Conservation (phyloP, 2,888 invertebrate genomes). For the Melanophora roralis region DNA sequence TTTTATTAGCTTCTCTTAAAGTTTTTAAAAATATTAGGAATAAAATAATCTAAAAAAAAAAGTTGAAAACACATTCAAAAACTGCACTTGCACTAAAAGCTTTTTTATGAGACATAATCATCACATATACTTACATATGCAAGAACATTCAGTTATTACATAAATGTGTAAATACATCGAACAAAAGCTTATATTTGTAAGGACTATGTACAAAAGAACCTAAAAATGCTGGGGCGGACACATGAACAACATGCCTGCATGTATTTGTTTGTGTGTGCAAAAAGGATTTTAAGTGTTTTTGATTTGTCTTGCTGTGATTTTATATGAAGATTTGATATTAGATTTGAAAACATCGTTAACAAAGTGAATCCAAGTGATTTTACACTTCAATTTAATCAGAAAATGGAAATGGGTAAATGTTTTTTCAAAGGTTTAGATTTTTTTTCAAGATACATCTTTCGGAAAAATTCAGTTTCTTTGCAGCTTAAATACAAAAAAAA, state of each 20-base stretch:
- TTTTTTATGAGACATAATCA: background rate
- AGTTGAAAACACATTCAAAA: background rate
- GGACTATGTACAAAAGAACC: background rate
- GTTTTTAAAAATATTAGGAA: no score
- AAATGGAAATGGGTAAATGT: background rate
- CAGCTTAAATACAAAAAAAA: no score
- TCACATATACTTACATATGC: background rate
- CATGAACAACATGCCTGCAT: background rate
- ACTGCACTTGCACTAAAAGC: background rate
- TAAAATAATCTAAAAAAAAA: no score
- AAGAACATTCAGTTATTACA: background rate
- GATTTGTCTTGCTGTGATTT: constrained; percentile 21
- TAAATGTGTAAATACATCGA: background rate
- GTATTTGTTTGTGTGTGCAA: background rate
- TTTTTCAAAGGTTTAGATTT: no score
- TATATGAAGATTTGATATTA: background rate
- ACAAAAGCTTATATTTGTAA: background rate
- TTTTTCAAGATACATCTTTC: no score
- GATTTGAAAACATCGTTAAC: background rate
- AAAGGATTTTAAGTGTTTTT: background rate
- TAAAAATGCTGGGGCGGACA: background rate
- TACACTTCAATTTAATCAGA: background rate
- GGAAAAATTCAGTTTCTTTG: no score
- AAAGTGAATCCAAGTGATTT: background rate
- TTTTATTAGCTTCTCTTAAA: no score